Evolutionary conservation across 2,797 vertebrate genomes (phyloP).

Genomic region (Helostoma temminkii): DNA sequence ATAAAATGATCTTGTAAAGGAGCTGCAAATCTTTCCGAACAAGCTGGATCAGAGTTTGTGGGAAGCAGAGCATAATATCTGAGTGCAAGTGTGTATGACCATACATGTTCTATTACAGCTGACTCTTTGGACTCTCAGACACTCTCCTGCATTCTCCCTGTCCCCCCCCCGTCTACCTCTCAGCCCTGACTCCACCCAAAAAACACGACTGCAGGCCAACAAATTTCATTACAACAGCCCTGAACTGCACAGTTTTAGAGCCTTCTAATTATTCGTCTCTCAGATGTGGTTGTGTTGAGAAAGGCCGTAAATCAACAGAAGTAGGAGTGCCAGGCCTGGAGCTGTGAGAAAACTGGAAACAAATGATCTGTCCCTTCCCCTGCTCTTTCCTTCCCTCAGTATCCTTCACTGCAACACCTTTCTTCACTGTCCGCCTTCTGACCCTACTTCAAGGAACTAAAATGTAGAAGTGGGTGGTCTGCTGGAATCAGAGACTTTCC

Average conservation of each 20-base stretch:
- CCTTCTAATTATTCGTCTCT: slow-evolving; percentile 91
- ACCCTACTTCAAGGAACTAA: slow-evolving; percentile 52
- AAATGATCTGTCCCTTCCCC: slow-evolving; percentile 85
- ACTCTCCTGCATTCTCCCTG: slow-evolving; percentile 50
- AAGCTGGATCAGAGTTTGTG: slow-evolving; percentile 72
- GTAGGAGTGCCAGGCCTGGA: slow-evolving; percentile 88
- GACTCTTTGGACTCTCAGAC: slow-evolving; percentile 40
- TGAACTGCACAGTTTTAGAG: slow-evolving; percentile 88
- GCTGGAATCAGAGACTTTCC: slow-evolving; percentile 12
- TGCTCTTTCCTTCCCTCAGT: slow-evolving; percentile 72
- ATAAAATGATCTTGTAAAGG: slow-evolving; percentile 87
- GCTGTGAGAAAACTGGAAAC: slow-evolving; percentile 93
- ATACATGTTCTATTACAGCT: slow-evolving; percentile 17
- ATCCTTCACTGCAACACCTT: slow-evolving; percentile 60
- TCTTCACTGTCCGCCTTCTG: slow-evolving; percentile 36
- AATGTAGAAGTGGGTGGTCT: slow-evolving; percentile 23
- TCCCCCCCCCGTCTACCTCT: slow-evolving; percentile 46
- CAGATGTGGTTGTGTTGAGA: slow-evolving; percentile 90
- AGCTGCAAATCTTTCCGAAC: slow-evolving; percentile 70
- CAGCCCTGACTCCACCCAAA: slow-evolving; percentile 52
- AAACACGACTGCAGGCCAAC: slow-evolving; percentile 79
- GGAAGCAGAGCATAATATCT: slow-evolving; percentile 60
- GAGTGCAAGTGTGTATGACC: slow-evolving; percentile 42
- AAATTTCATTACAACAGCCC: slow-evolving; percentile 87
- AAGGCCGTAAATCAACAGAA: slow-evolving; percentile 88